A percentile compares a stretch with the other conserved stretches of the same genome.
phyloP scores from a whole-genome alignment of 2,888 invertebrate genomes.

The Pseudeuparius sepicola region DNA sequence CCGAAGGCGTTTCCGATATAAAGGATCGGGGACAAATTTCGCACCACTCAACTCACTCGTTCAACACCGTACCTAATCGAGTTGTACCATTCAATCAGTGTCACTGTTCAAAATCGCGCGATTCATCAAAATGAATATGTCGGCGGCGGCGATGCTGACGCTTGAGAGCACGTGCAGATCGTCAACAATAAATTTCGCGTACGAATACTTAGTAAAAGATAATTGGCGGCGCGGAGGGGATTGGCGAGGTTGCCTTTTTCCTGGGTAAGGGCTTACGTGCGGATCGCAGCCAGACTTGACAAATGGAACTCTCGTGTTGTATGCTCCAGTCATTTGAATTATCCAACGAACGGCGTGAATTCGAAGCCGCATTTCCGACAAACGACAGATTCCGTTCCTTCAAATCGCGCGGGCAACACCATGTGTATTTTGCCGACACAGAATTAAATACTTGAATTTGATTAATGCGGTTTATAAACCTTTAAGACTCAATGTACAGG shows the following conservation, averaged over 20 bases:
- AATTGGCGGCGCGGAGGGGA: no score
- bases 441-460: no score
- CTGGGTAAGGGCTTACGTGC: no score
- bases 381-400: no score
- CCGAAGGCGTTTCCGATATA: constrained; percentile 16
- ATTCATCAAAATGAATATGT: constrained; percentile 38
- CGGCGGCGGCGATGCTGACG: constrained; percentile 30
- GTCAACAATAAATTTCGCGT: no score
- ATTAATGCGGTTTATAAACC: no score
- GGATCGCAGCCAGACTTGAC: constrained; percentile 27
- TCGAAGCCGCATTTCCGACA: constrained; percentile 25
- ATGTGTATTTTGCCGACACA: no score
- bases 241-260: no score
- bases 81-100: constrained; percentile 38
- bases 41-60: constrained; percentile 32
- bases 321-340: constrained; percentile 30
- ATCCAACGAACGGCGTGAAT: constrained; percentile 28
- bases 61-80: constrained; percentile 36
- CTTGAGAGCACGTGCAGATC: no score
- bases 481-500: no score
- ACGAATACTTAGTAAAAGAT: no score
- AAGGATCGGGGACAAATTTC: constrained; percentile 30
- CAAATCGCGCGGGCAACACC: no score
- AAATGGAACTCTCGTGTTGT: constrained; percentile 33
- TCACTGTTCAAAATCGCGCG: constrained; percentile 36